A percentile compares a stretch with the other conserved stretches of the same genome.
These are phyloP conservation scores for Rhogogaster chlorosoma DNA, from an alignment of 2,888 invertebrate genomes.

Conservation along the genomic window DNA sequence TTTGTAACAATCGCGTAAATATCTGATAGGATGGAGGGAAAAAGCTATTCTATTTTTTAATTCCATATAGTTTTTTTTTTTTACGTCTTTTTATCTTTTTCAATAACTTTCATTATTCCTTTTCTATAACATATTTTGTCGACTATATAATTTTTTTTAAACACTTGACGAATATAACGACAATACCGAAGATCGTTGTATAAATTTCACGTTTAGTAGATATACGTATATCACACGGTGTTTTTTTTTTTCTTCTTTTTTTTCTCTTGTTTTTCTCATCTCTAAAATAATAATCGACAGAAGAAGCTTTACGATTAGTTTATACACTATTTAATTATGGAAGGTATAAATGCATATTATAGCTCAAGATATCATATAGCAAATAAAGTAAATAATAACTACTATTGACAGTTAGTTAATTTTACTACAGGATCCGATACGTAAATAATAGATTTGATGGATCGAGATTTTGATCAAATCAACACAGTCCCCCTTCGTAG, in stretches of 20 bases:
- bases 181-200: slow-evolving; percentile 2
- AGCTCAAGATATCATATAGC: slow-evolving; percentile 45
- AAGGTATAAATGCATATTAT: slow-evolving; percentile 42
- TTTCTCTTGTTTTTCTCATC: neutral
- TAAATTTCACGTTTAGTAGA: slow-evolving; percentile 13
- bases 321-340: slow-evolving; percentile 22
- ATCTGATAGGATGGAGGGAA: neutral
- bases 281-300: slow-evolving; percentile 17
- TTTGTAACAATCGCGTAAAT: slow-evolving; percentile 39
- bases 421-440: slow-evolving; percentile 35
- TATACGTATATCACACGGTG: neutral
- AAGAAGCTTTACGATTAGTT: neutral
- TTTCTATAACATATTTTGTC: neutral
- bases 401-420: slow-evolving; percentile 38
- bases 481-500: slow-evolving; percentile 66
- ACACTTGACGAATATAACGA: neutral
- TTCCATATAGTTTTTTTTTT: neutral
- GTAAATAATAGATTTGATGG: neutral
- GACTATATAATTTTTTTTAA: neutral
- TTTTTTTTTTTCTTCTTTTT: neutral
- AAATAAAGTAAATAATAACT: slow-evolving; percentile 16
- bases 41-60: neutral
- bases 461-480: slow-evolving; percentile 54
- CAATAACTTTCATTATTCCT: neutral
- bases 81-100: neutral